Conservation (phyloP, 2,113 vertebrate species). For the Dipodomys ordii region DNA sequence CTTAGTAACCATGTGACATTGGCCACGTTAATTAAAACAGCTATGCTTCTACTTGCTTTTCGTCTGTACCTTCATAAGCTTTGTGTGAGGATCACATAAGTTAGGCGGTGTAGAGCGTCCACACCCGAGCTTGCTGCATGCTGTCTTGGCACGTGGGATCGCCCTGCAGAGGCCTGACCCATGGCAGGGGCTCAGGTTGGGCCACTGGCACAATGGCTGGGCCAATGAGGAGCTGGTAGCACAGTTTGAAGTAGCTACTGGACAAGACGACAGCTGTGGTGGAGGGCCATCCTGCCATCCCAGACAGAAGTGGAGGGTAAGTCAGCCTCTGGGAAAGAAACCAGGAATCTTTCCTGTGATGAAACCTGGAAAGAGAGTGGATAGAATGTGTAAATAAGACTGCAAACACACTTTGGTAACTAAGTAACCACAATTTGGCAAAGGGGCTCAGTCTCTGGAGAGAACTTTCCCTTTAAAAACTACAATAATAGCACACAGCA, state of each 20-base stretch:
- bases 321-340: not conserved
- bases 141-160: not conserved
- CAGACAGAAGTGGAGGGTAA: not conserved
- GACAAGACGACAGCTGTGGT: fast-evolving
- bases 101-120: not conserved
- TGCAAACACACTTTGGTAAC: constrained; percentile 73
- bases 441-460: not conserved
- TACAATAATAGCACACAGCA: not conserved
- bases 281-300: too few species aligned
- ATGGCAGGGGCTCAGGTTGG: not conserved
- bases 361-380: constrained; percentile 24
- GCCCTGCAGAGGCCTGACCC: not conserved
- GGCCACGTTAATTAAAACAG: not conserved
- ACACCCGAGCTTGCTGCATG: fast-evolving
- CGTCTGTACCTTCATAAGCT: fast-evolving
- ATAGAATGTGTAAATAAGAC: constrained; percentile 54
- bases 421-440: constrained; percentile 66
- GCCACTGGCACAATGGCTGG: fast-evolving
- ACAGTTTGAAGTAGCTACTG: not conserved
- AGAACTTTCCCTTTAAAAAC: constrained; percentile 59
- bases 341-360: constrained; percentile 33
- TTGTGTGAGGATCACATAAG: not conserved
- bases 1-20: not conserved
- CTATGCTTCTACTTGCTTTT: not conserved
- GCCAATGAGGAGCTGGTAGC: fast-evolving